Evolutionary conservation across 2,888 invertebrate genomes (phyloP), one percentile per base, ranked within the genome.

Genomic region (Galeopsomyia nigrocyanea): DNA sequence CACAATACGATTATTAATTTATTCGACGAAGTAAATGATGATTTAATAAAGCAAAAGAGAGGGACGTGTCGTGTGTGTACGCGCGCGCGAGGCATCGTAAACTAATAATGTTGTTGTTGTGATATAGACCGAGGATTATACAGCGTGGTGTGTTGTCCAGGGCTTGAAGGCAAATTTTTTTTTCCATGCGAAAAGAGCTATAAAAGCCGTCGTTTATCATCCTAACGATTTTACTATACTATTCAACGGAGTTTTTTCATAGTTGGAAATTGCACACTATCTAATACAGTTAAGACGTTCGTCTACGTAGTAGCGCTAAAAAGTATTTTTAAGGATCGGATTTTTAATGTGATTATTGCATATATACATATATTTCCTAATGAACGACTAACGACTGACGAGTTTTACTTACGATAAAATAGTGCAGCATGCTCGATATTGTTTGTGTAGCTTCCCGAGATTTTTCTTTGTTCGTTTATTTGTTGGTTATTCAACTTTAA

Each of bases 1-100:
- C 49, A 68, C 22, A 51, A 47, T 61, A 62, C 56, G 14, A 62
- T 65, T 63, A 63, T 39, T 39, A 39, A 65, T 58, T 63, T 60
- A 64, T 70, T 60, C 22, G 10, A 49, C 10, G 21, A 57, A 58
- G 46, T 31, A 19, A 26, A 60, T 22, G 39, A 61, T 39, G 60
- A 61, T 49, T 65, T 71, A 64, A 64, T 51, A 13, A 50, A 39
- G 19, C 16, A n/a, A 47, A 57, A 17, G 50, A 26, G 46, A 49
- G n/a, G n/a, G n/a, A n/a, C n/a, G n/a, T n/a, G n/a, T n/a, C n/a
- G n/a, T n/a, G n/a, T 26, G 26, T 26, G 26, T 19, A 46, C 50
- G 57, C 57, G 64, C 50, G 57, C 21, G 51, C 53, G 14, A 7
- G 39, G 51, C 22, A n/a, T 53, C 19, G 46, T 61, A 63, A 13